Evolutionary conservation across 1,140 invertebrate genomes (phyloP).

Genomic region (Halictus rubicundus): DNA sequence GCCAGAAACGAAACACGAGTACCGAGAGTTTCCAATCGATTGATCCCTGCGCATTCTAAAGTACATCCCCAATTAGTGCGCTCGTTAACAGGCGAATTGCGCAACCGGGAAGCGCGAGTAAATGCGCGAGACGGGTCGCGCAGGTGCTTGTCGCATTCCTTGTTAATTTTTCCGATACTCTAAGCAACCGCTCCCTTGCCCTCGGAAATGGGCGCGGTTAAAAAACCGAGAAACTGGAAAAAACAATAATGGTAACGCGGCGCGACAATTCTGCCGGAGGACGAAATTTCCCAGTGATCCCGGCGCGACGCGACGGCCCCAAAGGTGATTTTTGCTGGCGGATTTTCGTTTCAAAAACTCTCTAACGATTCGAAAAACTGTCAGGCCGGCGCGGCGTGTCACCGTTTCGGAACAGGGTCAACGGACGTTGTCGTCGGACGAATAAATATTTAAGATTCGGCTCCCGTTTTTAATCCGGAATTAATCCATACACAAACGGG

Average conservation of each 20-base stretch:
- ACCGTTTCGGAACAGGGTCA: not conserved
- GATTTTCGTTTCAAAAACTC: not conserved
- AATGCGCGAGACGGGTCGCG: not conserved
- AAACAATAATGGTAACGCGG: not conserved
- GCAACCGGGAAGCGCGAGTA: not conserved
- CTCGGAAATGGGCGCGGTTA: not conserved
- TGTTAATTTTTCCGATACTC: not conserved
- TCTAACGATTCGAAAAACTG: not conserved
- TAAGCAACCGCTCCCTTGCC: not conserved
- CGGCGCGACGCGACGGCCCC: too few relatives aligned
- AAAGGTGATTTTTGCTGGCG: not conserved
- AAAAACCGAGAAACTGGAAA: not conserved
- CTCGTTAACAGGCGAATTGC: not conserved
- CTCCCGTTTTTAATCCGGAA: too few relatives aligned
- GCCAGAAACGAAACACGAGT: not conserved
- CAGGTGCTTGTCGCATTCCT: not conserved
- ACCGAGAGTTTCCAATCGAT: conserved; percentile 21
- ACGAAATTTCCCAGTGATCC: not conserved
- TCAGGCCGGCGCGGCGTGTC: not conserved
- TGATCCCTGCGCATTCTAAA: not conserved
- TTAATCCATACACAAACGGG: too few relatives aligned
- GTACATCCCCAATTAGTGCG: not conserved
- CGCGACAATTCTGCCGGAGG: not conserved
- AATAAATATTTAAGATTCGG: too few relatives aligned
- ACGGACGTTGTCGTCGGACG: too few relatives aligned